These are phyloP conservation scores for Hippocampus barbouri DNA, from an alignment of 2,113 vertebrate species.

Conservation along the genomic window DNA sequence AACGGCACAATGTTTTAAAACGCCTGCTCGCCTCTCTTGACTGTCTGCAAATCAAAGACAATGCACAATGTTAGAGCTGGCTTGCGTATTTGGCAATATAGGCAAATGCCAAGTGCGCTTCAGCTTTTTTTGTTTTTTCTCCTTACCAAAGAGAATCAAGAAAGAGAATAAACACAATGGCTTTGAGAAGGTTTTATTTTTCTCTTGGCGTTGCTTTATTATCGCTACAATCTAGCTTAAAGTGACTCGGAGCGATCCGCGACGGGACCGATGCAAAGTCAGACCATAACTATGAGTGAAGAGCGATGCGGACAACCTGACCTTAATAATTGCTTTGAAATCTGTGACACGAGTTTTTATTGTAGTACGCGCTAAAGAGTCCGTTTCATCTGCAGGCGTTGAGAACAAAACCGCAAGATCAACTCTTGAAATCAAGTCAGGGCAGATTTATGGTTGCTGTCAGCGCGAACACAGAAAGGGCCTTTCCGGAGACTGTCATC, in stretches of 20 bases:
- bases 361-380: not conserved
- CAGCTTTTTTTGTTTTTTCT: no score
- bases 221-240: conserved; percentile 19
- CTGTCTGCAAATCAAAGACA: not conserved
- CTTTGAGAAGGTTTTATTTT: conserved; percentile 52
- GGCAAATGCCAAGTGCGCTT: no score
- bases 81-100: not conserved
- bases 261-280: not conserved
- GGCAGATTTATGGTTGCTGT: not conserved
- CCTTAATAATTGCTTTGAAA: not conserved
- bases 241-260: conserved; percentile 14
- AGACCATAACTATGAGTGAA: not conserved
- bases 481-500: not conserved
- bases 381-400: conserved; percentile 1
- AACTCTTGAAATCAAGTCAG: not conserved
- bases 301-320: not conserved
- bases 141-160: no score
- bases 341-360: not conserved
- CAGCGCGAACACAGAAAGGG: conserved; percentile 7
- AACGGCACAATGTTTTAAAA: conserved; percentile 90
- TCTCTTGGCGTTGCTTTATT: conserved; percentile 22
- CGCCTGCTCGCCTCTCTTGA: conserved; percentile 50
- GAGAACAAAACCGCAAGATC: not conserved
- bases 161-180: conserved; percentile 2
- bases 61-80: not conserved